phyloP scores from a whole-genome alignment of 2,888 invertebrate species.

The Sepiola atlantica region DNA sequence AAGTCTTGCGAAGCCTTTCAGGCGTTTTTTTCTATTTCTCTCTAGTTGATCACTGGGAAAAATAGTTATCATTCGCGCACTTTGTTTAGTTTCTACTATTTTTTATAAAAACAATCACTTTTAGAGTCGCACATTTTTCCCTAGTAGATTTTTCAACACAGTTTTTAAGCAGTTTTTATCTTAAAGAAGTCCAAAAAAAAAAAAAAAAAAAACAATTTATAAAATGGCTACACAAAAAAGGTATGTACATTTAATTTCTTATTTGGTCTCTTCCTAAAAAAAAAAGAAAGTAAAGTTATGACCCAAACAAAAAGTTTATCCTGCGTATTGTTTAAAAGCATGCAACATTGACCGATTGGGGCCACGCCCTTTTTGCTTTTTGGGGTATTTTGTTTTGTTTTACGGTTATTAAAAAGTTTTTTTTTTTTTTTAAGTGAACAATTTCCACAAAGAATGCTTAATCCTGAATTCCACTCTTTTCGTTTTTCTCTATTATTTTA shows the following conservation, averaged over 20 bases:
- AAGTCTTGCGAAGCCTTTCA: neutral
- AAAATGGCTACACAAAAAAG: conserved; percentile 32
- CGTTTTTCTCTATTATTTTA: no score
- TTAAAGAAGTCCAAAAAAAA: neutral
- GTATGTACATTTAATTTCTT: neutral
- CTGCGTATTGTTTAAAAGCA: neutral
- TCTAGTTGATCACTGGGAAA: neutral
- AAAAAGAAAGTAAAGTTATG: no score
- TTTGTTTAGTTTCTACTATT: neutral
- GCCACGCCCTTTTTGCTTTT: neutral
- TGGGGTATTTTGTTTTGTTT: no score
- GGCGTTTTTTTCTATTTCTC: conserved; percentile 4
- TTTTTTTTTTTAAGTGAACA: no score
- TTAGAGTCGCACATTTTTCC: conserved; percentile 32
- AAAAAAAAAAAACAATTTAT: no score
- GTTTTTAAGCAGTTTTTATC: conserved; percentile 19
- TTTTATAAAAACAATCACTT: neutral
- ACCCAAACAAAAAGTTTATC: neutral
- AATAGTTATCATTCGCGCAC: neutral
- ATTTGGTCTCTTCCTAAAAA: no score
- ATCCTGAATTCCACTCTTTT: no score
- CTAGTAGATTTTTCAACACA: neutral
- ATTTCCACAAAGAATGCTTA: no score
- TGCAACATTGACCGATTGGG: neutral
- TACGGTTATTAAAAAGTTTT: no score